These are phyloP conservation scores for Eurystomus gularis DNA, from an alignment of 2,113 vertebrate genomes.

Conservation along the genomic window DNA sequence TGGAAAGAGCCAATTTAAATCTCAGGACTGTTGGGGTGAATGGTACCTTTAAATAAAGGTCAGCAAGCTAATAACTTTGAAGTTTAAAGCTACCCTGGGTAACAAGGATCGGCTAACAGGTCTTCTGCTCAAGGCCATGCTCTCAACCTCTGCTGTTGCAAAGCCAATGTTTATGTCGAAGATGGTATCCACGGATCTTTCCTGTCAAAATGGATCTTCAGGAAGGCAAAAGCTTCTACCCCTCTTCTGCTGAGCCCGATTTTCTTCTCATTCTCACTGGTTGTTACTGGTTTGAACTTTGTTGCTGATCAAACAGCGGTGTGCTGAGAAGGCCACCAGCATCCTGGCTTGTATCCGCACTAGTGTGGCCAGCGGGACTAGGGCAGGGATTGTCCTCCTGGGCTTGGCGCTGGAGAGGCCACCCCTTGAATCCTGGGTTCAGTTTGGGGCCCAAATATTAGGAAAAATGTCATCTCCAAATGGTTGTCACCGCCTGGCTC, in stretches of 20 bases:
- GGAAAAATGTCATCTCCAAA: no score
- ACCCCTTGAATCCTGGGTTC: no score
- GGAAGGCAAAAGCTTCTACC: background rate
- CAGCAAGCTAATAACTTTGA: background rate
- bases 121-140: background rate
- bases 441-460: no score
- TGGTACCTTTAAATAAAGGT: background rate
- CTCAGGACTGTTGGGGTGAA: background rate
- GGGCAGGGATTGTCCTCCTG: no score
- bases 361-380: no score
- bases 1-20: background rate
- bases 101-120: background rate
- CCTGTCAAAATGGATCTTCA: accelerated
- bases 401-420: no score
- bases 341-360: background rate
- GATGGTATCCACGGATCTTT: background rate
- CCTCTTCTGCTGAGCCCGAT: background rate
- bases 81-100: background rate
- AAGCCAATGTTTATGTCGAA: background rate
- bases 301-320: background rate
- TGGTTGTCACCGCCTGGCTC: no score
- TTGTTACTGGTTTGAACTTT: background rate
- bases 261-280: background rate
- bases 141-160: background rate
- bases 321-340: background rate